Conservation (phyloP, 2,797 vertebrate species). For the Knipowitschia caucasica region DNA sequence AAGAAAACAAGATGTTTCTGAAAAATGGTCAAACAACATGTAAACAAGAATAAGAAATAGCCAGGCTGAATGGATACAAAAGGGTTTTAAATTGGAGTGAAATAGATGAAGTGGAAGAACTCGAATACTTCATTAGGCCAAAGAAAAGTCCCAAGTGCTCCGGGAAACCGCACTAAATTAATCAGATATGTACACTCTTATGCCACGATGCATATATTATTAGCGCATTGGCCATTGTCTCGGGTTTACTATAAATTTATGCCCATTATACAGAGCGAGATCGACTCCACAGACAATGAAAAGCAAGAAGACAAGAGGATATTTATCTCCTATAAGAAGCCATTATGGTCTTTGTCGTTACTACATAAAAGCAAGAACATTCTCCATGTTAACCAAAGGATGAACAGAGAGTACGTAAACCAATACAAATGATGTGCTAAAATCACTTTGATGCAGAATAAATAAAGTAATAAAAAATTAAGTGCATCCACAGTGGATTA, state of each 20-base stretch:
- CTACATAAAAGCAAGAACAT: conserved; percentile 9
- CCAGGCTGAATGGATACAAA: conserved; percentile 1
- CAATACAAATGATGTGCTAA: not conserved
- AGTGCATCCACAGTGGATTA: not conserved
- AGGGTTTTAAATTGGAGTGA: conserved; percentile 17
- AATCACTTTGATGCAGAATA: conserved; percentile 4
- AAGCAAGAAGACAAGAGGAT: conserved; percentile 20
- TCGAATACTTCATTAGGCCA: conserved; percentile 38
- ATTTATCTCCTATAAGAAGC: conserved; percentile 33
- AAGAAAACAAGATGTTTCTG: conserved; percentile 30
- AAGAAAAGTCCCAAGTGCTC: conserved; percentile 37
- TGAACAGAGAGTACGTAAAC: not conserved
- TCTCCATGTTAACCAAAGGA: conserved; percentile 13
- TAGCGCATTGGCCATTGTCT: conserved; percentile 51
- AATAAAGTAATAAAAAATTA: conserved; percentile 1
- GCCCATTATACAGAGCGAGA: conserved; percentile 43
- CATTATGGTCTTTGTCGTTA: conserved; percentile 20
- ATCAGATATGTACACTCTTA: conserved; percentile 51
- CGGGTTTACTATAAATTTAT: conserved; percentile 53
- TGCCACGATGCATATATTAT: conserved; percentile 44
- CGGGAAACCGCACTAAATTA: conserved; percentile 53
- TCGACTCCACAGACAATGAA: conserved; percentile 51
- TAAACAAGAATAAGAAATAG: conserved; percentile 1
- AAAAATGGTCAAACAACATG: conserved; percentile 10
- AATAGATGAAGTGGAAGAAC: conserved; percentile 10